These are phyloP conservation scores for Nibea albiflora DNA, from an alignment of 2,113 vertebrate species.

Conservation along the genomic window DNA sequence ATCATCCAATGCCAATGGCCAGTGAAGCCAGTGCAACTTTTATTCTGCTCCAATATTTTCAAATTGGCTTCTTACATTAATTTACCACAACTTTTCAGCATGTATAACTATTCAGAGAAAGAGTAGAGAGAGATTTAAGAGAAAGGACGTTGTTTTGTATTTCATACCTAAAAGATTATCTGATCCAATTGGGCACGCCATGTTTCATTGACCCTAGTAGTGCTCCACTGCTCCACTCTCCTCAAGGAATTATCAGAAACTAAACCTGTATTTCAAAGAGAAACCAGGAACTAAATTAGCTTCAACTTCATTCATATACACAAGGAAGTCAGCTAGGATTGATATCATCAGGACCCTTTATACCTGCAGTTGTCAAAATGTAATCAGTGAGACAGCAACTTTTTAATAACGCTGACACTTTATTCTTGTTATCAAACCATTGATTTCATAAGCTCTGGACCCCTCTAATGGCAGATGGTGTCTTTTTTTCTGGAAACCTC, in stretches of 20 bases:
- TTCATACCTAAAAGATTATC: neutral
- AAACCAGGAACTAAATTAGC: too few relatives aligned
- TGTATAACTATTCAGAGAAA: neutral
- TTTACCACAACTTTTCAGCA: neutral
- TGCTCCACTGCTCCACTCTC: neutral
- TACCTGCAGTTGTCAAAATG: constrained; percentile 10
- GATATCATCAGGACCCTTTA: neutral
- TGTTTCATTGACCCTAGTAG: neutral
- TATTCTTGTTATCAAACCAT: constrained; percentile 43
- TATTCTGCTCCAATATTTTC: neutral
- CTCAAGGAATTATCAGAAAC: neutral
- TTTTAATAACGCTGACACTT: constrained; percentile 50
- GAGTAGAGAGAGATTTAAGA: neutral
- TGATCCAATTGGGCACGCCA: neutral
- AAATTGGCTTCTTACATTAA: neutral
- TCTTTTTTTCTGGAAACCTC: constrained; percentile 60
- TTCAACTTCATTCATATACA: neutral
- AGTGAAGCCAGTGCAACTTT: neutral
- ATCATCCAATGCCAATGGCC: neutral
- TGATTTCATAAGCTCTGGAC: constrained; percentile 34
- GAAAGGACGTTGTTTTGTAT: neutral
- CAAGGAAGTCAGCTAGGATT: neutral
- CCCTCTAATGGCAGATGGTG: constrained; percentile 66
- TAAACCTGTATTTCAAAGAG: neutral
- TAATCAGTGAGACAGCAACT: neutral